Evolutionary conservation across 2,113 vertebrate genomes (phyloP).

Genomic region (Stictonetta naevosa): DNA sequence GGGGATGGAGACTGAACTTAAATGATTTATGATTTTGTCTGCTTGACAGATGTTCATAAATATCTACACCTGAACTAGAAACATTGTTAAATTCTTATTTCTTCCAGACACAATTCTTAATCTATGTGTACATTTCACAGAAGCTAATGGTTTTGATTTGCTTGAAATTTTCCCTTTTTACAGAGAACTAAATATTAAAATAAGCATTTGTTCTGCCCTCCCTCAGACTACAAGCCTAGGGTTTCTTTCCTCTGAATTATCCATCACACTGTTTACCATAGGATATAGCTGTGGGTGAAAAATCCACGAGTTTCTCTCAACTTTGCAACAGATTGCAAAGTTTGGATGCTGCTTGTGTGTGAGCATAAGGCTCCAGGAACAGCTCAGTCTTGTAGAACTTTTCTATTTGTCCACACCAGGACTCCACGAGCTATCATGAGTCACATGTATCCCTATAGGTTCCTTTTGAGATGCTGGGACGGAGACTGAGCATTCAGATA

Average conservation of each 20-base stretch:
- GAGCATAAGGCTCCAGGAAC: background rate
- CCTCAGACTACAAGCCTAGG: background rate
- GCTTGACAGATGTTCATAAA: background rate
- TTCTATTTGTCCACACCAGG: background rate
- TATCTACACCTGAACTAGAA: background rate
- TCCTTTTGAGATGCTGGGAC: background rate
- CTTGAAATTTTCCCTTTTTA: background rate
- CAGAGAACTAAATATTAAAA: background rate
- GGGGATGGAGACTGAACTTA: background rate
- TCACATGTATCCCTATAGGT: accelerated
- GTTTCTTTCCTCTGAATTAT: background rate
- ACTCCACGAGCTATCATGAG: background rate
- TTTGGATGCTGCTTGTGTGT: background rate
- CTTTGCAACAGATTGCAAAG: background rate
- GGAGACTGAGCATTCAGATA: background rate
- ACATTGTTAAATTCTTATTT: background rate
- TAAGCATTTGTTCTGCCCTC: background rate
- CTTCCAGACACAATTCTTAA: background rate
- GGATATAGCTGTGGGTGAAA: background rate
- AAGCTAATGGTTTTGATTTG: background rate
- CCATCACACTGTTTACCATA: background rate
- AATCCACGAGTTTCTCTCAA: background rate
- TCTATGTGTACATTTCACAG: background rate
- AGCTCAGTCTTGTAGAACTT: background rate
- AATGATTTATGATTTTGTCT: background rate